phyloP scores from a whole-genome alignment of 2,113 vertebrate genomes.

The Falcunculus frontatus region DNA sequence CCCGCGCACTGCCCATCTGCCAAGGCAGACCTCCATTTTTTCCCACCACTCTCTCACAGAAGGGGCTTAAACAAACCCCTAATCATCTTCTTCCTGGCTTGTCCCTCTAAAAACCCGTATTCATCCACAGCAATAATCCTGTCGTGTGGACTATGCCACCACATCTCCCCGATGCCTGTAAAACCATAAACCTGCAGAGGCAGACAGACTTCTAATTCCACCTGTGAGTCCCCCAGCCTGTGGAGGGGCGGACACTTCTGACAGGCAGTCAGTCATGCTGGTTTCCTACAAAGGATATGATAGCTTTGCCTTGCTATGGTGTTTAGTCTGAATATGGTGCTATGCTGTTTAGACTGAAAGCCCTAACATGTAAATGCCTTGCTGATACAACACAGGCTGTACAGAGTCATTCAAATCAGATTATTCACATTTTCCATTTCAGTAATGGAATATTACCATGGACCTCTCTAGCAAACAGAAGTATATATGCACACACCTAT shows the following conservation, averaged over 20 bases:
- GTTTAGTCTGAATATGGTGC: neutral
- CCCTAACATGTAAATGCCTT: neutral
- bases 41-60: neutral
- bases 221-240: neutral
- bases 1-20: accelerated
- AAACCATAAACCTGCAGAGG: neutral
- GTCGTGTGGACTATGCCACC: neutral
- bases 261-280: neutral
- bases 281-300: neutral
- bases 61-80: neutral
- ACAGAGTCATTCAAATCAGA: neutral
- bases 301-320: neutral
- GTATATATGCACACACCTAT: neutral
- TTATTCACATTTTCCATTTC: neutral
- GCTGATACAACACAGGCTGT: neutral
- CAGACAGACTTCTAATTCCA: neutral
- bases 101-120: neutral
- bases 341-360: neutral
- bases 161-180: neutral
- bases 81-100: neutral
- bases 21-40: neutral
- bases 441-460: neutral
- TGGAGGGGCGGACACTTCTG: neutral
- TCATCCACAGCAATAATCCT: accelerated
- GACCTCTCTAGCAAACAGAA: neutral